Base-by-base conservation (phyloP, 2,888 invertebrate species). In the Frankliniella intonsa region DNA sequence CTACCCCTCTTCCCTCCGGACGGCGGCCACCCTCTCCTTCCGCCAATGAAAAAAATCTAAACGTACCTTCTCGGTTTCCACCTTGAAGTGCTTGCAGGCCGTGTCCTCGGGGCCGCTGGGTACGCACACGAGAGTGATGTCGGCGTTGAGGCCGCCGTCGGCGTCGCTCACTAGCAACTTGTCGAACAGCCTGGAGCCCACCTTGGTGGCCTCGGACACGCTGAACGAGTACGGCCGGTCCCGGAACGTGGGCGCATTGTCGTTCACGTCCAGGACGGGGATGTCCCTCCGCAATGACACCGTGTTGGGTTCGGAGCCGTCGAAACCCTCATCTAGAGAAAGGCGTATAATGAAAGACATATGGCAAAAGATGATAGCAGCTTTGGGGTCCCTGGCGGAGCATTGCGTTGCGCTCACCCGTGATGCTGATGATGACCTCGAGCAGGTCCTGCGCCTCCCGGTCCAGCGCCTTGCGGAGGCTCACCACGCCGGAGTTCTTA, bases 361-460 rank as follows among this genome's bases (percentile, higher is more conserved):
- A 8, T 55, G 55, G 5, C 55, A 55, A 19, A 55, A 5, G 14
- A n/a, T 3, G 3, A 7, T 7, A 80, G 25, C 80, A 80, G 38
- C 38, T 3, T 3, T n/a, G 80, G 22, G 80, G 14, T 25, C 27
- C 27, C n/a, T n/a, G n/a, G n/a, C n/a, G n/a, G 7, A 80, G n/a
- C n/a, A n/a, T 80, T n/a, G 80, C 82, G n/a, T 22, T 69, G 17
- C 19, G 25, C 84, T 86, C 87, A 93, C 93, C 94, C 85, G 94
- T 94, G 83, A 95, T 92, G 86, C 94, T 95, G 84, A 95, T 94
- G 86, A 95, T 93, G 80, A 94, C 94, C 89, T 95, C 94, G 81
- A 95, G 88, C 3, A 91, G 88, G 82, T 92, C 91, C 86, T 93
- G 91, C 50, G 90, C 89, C 86, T 95, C 95, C 81, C 95, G 89